A percentile compares a stretch with the other conserved stretches of the same genome.
phyloP scores from a whole-genome alignment of 2,888 invertebrate species.

The Dinocampus coccinellae region DNA sequence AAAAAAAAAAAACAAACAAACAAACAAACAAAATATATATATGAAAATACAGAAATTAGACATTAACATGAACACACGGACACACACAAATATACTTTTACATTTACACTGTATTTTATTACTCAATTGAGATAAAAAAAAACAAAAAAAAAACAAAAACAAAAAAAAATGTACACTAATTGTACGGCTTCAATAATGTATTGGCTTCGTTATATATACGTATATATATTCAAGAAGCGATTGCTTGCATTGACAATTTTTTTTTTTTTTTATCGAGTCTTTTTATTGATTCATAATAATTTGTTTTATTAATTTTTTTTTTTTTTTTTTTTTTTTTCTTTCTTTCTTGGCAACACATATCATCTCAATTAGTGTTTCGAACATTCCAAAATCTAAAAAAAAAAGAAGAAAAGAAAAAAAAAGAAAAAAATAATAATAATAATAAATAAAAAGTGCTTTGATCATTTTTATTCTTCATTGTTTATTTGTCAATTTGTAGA shows the following conservation, averaged over 20 bases:
- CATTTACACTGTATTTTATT: conserved; percentile 37
- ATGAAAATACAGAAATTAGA: no score
- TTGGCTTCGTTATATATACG: conserved; percentile 39
- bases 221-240: conserved; percentile 36
- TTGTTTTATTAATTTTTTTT: conserved; percentile 18
- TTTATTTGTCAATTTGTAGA: conserved; percentile 64
- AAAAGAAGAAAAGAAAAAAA: background rate
- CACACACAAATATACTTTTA: conserved; percentile 8
- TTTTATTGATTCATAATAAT: conserved; percentile 22
- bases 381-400: conserved; percentile 62
- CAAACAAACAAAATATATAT: conserved; percentile 8
- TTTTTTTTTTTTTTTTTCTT: conserved; percentile 45
- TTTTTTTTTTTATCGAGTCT: conserved; percentile 18
- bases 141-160: no score
- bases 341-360: conserved; percentile 51
- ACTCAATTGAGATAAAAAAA: conserved; percentile 34
- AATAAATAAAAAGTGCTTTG: conserved; percentile 43
- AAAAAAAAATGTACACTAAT: conserved; percentile 38
- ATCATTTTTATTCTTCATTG: conserved; percentile 47
- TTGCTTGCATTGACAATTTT: conserved; percentile 51
- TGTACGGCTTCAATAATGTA: conserved; percentile 45
- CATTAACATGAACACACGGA: conserved; percentile 36
- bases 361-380: conserved; percentile 56
- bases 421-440: no score
- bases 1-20: conserved; percentile 8